Evolutionary conservation across 1,140 invertebrate species (phyloP), one percentile per base, ranked within the genome.

Genomic region (Pseudachorutes palmiensis): DNA sequence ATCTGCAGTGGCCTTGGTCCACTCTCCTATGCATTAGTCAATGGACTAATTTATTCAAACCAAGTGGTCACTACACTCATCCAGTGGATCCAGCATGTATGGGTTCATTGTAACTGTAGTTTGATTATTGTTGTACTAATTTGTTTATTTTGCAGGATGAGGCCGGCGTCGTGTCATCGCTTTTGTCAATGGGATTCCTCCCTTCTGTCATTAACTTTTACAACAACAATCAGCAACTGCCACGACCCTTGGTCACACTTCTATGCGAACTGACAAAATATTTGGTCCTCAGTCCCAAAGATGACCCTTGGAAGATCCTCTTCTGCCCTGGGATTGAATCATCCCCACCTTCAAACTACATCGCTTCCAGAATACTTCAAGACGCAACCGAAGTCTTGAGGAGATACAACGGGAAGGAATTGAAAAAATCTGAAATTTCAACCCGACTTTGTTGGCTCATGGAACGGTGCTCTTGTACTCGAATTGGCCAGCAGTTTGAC

Each of bases 1-100:
- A 73, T 69, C 58, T 70, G 71, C 48, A 45, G 62, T 24, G 68
- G 65, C 63, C 71, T 67, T 62, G 72, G 72, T 22, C 72, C 72
- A 48, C 36, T 70, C 26, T 67, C 69, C 1, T 71, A 70, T 66
- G 65, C 70, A 0, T 33, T 74, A 24, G 55, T 71, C 22, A 24
- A 71, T 12, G 55, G 60, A 3, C 64, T 74, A 14, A 41, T 74
- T 24, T 61, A 71, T 45, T 67, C 65, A 1, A 65, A 69, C 29
- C 3, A 48, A 3, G 62, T 65, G 2, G 57, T 68, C 12, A 70
- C 58, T n/a, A 68, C 36, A 12, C 19, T 74, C 2, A 12, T 74
- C 12, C 36, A 71, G 29, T 70, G 70, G 70, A 62, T 64, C 14
- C 60, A 73, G 59, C 36, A 63, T 24, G 45, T 65, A 48, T 41